A percentile compares a stretch with the other conserved stretches of the same genome.
Conservation (phyloP, 2,888 invertebrate species). For the Aleiodes leptofemur region DNA sequence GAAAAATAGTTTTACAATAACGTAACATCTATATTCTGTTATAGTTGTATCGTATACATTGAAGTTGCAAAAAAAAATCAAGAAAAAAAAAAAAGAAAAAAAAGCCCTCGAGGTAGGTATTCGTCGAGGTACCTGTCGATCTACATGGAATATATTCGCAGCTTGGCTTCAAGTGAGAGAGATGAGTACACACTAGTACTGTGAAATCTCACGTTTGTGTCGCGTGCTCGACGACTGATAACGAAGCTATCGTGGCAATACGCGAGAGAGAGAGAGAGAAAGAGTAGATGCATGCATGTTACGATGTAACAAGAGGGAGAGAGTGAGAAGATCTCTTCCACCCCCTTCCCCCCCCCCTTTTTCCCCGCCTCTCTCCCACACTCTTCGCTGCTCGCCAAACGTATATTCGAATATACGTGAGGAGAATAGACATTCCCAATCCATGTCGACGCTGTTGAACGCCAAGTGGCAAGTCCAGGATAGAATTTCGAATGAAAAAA, state of each 20-base stretch:
- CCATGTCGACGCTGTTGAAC: constrained; percentile 36
- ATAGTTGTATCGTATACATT: constrained; percentile 25
- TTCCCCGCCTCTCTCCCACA: constrained; percentile 31
- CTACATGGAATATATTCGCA: constrained; percentile 37
- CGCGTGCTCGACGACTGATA: constrained; percentile 48
- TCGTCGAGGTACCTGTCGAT: constrained; percentile 40
- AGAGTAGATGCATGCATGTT: not conserved
- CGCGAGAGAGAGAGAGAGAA: constrained; percentile 22
- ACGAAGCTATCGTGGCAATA: constrained; percentile 46
- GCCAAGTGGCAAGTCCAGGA: constrained; percentile 38
- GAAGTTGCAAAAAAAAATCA: constrained; percentile 24
- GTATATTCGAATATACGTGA: constrained; percentile 43
- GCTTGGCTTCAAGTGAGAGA: constrained; percentile 3
- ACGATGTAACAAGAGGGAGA: not conserved
- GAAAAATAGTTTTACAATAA: too few relatives aligned
- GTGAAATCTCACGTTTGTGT: constrained; percentile 46
- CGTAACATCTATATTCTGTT: constrained; percentile 5
- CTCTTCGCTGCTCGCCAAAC: constrained; percentile 28
- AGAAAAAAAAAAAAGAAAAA: constrained; percentile 26
- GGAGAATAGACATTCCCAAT: constrained; percentile 42
- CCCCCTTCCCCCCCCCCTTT: not conserved
- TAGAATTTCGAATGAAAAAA: constrained; percentile 36
- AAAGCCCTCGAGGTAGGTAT: constrained; percentile 26
- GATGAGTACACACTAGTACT: constrained; percentile 10
- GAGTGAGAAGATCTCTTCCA: not conserved